These are phyloP conservation scores for Camptogramma bilineatum DNA, from an alignment of 2,888 invertebrate species.

Conservation along the genomic window DNA sequence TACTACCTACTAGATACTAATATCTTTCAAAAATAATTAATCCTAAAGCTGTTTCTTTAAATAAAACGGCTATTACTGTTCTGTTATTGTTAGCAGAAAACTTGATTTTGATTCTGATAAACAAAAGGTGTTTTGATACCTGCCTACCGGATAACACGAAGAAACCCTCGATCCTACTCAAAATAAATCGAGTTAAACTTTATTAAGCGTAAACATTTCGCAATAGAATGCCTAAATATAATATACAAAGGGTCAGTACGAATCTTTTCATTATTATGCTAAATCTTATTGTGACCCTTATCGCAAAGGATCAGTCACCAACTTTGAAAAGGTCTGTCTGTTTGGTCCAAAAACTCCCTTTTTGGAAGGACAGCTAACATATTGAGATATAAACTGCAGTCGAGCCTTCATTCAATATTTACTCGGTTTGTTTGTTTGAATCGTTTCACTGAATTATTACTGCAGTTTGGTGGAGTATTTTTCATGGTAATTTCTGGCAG, in stretches of 20 bases:
- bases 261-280: slow-evolving; percentile 71
- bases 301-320: slow-evolving; percentile 60
- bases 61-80: too few relatives aligned
- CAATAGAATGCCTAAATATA: slow-evolving; percentile 41
- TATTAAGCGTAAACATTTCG: slow-evolving; percentile 31
- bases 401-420: slow-evolving; percentile 72
- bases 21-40: too few relatives aligned
- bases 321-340: slow-evolving; percentile 62
- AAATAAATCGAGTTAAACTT: slow-evolving; percentile 22
- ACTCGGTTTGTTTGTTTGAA: slow-evolving; percentile 53
- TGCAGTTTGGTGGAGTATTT: slow-evolving; percentile 43
- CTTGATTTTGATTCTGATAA: background rate
- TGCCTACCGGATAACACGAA: background rate
- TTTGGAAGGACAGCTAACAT: slow-evolving; percentile 68
- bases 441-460: slow-evolving; percentile 50
- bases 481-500: slow-evolving; percentile 46
- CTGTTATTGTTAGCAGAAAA: background rate
- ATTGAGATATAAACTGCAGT: slow-evolving; percentile 66
- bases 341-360: slow-evolving; percentile 53
- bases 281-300: slow-evolving; percentile 69
- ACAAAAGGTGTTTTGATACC: background rate
- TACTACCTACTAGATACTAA: too few relatives aligned
- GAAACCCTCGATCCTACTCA: background rate
- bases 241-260: slow-evolving; percentile 53
- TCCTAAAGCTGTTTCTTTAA: too few relatives aligned